Evolutionary conservation across 2,113 vertebrate species (phyloP), one percentile per base, ranked within the genome.

Genomic region (Atrichornis clamosus): DNA sequence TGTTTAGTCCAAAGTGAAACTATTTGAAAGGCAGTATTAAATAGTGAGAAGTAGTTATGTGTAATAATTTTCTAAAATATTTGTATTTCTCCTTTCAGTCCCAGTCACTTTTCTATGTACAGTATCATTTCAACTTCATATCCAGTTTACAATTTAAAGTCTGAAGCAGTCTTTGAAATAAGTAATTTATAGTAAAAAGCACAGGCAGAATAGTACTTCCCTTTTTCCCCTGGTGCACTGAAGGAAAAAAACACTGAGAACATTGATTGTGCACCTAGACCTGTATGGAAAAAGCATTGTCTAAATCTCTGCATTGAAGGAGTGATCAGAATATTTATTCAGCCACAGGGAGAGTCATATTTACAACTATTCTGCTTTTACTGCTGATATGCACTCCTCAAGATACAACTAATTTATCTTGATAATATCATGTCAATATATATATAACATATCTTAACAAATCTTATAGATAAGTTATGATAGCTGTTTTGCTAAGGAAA

Each of bases 11-110:
- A 92, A 84, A 87, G 35, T 77, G 84, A 92, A 92, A 76, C 26
- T 88, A 46, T 65, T 88, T 86, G 42, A 94, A 87, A 88, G 17
- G 37, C 92, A 90, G 35, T 55, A 94, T 67, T 88, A 95, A 90
- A 90, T 67, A 84, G 46, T 49, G 47, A 76, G 35, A 82, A 89
- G 62, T 58, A 88, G 44, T 91, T 83, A 65, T n/a, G 16, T 9
- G 2, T 62, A 42, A 62, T 42, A 69, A 76, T 73, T 93, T 94
- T 41, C 35, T 72, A 72, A 88, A 93, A 73, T 69, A 88, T 92
- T 92, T 92, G 3, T n/a, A 92, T 92, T 93, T 85, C n/a, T 91
- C 26, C n/a, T 85, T 69, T 80, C 55, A 65, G 13, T 64, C 53
- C 42, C 33, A 82, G 65, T 17, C 53, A 80, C 18, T 83, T 79